Evolutionary conservation across 2,797 vertebrate species (phyloP), one percentile per base, ranked within the genome.

Genomic region (Mormyrus hasselquistii): DNA sequence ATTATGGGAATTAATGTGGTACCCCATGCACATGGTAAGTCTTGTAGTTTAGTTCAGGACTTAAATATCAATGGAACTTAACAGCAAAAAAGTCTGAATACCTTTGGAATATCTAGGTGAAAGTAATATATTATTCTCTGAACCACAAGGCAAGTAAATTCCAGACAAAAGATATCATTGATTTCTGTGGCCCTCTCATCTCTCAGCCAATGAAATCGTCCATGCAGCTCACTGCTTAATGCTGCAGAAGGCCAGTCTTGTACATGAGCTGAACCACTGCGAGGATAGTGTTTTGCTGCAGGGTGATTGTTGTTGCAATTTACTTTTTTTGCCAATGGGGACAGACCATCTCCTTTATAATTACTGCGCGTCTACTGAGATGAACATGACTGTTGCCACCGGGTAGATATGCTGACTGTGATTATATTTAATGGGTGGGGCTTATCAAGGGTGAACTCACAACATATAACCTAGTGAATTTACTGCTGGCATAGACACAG

Each of bases 401-500:
- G 44, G 82, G 44, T 16, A 52, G 82, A 85, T 22, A 50, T 50
- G 44, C 82, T 85, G 82, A 52, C 22, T 85, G 82, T 52, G 82
- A 52, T 52, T 85, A 85, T 52, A 85, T 82, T 82, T 82, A 82
- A 82, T 82, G 76, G 76, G 76, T 47, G 76, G 41, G 76, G 38
- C 76, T 82, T 82, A 82, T 82, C 76, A 22, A 47, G 76, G 76
- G 41, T 82, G 76, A 82, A 44, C 76, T 82, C 76, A 82, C 76
- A 82, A 22, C 76, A 44, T n/a, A 82, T 82, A 82, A 82, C 76
- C 76, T 82, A 19, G 41, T 47, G 47, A n/a, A 82, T 82, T 44
- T 82, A 82, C 76, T 82, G 38, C 76, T 82, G 76, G 76, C 41
- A 82, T 82, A n/a, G 76, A 82, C 38, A 82, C 76, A n/a, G 76